phyloP scores from a whole-genome alignment of 2,113 vertebrate genomes.

The Bos javanicus region DNA sequence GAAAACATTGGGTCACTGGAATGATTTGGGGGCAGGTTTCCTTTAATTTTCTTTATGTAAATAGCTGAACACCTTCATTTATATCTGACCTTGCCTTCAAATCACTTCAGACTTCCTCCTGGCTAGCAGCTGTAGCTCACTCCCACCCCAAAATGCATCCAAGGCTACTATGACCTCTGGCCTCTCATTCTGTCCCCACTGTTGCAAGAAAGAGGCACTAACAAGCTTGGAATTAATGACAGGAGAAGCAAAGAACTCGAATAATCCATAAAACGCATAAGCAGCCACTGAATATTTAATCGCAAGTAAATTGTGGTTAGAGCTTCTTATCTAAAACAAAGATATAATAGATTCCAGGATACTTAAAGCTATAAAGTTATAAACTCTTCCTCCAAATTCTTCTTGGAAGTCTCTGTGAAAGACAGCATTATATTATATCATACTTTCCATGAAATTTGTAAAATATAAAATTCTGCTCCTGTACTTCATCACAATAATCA shows the following conservation, averaged over 20 bases:
- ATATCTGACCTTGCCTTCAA: neutral
- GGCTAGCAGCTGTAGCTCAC: neutral
- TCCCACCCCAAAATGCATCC: neutral
- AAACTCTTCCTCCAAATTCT: neutral
- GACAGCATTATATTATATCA: neutral
- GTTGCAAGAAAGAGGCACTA: neutral
- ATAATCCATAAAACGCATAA: conserved; percentile 39
- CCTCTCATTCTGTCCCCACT: neutral
- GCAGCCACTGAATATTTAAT: conserved; percentile 34
- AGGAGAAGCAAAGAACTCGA: neutral
- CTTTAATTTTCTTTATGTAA: neutral
- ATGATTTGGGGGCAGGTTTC: neutral
- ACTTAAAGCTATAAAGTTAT: neutral
- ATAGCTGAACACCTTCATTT: neutral
- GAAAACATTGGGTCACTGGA: neutral
- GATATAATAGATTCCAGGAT: neutral
- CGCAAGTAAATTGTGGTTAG: neutral
- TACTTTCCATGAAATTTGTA: neutral
- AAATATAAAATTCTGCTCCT: neutral
- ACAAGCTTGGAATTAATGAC: conserved; percentile 25
- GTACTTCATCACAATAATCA: neutral
- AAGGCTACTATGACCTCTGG: neutral
- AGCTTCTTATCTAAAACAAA: conserved; percentile 14
- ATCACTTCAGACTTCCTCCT: neutral
- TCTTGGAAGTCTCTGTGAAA: neutral